Conservation (phyloP, 2,888 invertebrate species). For the Orthosia cruda region DNA sequence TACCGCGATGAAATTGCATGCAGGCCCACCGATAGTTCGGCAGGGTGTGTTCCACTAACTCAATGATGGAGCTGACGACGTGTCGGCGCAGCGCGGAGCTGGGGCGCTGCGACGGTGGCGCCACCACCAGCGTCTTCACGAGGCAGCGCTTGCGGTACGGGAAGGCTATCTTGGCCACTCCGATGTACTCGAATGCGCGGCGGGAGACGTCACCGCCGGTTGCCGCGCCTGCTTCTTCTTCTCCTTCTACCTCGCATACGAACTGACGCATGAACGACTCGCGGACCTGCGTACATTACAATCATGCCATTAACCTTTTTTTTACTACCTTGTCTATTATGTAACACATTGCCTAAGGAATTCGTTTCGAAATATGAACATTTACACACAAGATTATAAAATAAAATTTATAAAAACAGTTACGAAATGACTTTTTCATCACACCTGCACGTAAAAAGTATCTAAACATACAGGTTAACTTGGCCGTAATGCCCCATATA, state of each 20-base stretch:
- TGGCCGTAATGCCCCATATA: too few relatives aligned
- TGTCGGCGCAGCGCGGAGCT: conserved; percentile 95
- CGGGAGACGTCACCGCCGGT: conserved; percentile 78
- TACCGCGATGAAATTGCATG: conserved; percentile 41
- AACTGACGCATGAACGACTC: conserved; percentile 99
- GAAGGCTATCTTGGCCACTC: conserved; percentile 86
- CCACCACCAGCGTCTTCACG: conserved; percentile 95
- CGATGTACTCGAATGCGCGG: conserved; percentile 87
- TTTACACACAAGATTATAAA: too few relatives aligned
- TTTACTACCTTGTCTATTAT: too few relatives aligned
- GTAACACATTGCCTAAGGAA: too few relatives aligned
- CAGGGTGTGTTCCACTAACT: conserved; percentile 89
- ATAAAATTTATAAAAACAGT: too few relatives aligned
- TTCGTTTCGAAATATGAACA: too few relatives aligned
- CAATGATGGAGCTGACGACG: conserved; percentile 97
- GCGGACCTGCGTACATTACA: conserved; percentile 92
- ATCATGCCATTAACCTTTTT: background rate
- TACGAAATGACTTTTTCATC: too few relatives aligned
- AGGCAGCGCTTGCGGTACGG: conserved; percentile 96
- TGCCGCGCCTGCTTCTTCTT: conserved; percentile 91
- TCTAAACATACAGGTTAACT: too few relatives aligned
- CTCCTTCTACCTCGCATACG: conserved; percentile 96
- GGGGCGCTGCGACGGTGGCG: conserved; percentile 96
- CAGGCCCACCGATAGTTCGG: conserved; percentile 58
- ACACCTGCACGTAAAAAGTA: too few relatives aligned